Evolutionary conservation across 2,113 vertebrate genomes (phyloP).

Genomic region (Oreochromis spilurus): DNA sequence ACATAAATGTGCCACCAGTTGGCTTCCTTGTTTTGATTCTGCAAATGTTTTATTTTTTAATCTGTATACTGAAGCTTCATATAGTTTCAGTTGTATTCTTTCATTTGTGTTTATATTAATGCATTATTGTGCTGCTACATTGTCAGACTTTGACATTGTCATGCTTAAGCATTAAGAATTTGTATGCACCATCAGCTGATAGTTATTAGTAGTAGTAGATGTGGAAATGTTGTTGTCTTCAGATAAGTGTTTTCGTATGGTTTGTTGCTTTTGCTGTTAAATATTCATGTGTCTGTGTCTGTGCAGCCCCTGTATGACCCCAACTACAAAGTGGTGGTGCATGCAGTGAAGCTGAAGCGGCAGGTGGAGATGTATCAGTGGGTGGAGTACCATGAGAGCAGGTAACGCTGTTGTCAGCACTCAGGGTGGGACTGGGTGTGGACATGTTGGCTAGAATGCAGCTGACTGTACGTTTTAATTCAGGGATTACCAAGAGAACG

Average conservation of each 20-base stretch:
- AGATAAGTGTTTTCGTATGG: neutral
- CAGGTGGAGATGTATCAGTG: constrained; percentile 98
- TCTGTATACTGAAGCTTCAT: neutral
- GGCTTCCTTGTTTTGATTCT: neutral
- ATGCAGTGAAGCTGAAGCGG: constrained; percentile 88
- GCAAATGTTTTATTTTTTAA: neutral
- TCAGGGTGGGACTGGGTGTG: neutral
- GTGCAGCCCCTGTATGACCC: constrained; percentile 89
- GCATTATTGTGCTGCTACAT: neutral
- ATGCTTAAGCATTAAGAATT: neutral
- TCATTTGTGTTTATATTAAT: neutral
- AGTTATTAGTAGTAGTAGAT: neutral
- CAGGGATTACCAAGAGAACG: constrained; percentile 87
- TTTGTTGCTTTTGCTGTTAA: neutral
- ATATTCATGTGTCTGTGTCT: neutral
- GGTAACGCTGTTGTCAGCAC: constrained; percentile 67
- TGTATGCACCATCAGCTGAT: neutral
- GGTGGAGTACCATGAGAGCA: constrained; percentile 89
- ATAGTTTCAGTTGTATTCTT: neutral
- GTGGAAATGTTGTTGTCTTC: neutral
- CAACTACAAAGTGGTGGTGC: constrained; percentile 85
- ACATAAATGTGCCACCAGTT: neutral
- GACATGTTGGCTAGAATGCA: neutral
- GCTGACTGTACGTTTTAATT: neutral
- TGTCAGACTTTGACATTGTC: neutral